phyloP scores from a whole-genome alignment of 2,888 invertebrate species.

The Himalopsyche tibetana region DNA sequence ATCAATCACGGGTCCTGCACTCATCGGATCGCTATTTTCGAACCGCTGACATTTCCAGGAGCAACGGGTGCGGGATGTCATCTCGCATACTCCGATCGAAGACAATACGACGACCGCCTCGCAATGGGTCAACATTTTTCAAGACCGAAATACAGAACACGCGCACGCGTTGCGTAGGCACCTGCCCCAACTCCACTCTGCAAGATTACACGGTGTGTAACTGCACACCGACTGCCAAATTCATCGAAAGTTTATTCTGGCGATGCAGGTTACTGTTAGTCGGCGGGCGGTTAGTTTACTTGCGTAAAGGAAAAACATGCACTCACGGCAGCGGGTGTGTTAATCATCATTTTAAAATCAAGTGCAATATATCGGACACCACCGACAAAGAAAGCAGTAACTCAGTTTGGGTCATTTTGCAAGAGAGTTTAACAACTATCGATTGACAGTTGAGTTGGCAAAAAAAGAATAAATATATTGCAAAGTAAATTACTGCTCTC shows the following conservation, averaged over 20 bases:
- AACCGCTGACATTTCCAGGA: slow-evolving; percentile 35
- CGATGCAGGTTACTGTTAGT: background rate
- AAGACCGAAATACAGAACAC: slow-evolving; percentile 37
- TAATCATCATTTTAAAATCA: no score
- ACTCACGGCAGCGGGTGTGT: no score
- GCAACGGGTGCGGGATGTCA: background rate
- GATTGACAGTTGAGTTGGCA: no score
- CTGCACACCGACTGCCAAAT: slow-evolving; percentile 13
- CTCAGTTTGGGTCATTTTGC: no score
- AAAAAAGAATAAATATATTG: no score
- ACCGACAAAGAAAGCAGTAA: no score
- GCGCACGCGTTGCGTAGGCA: slow-evolving; percentile 8
- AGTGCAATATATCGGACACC: no score
- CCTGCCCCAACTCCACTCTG: background rate
- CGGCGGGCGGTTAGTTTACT: background rate
- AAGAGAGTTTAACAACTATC: no score
- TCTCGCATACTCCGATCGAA: background rate
- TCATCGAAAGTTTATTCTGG: slow-evolving; percentile 1
- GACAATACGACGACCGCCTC: slow-evolving; percentile 12
- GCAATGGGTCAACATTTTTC: slow-evolving; percentile 43
- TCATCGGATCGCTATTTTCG: slow-evolving; percentile 15
- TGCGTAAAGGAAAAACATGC: background rate
- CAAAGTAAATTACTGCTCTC: no score
- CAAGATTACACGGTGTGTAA: slow-evolving; percentile 4
- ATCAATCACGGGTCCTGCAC: background rate